Conservation (phyloP, 1,140 invertebrate genomes). For the Drosophila malerkotliana region DNA sequence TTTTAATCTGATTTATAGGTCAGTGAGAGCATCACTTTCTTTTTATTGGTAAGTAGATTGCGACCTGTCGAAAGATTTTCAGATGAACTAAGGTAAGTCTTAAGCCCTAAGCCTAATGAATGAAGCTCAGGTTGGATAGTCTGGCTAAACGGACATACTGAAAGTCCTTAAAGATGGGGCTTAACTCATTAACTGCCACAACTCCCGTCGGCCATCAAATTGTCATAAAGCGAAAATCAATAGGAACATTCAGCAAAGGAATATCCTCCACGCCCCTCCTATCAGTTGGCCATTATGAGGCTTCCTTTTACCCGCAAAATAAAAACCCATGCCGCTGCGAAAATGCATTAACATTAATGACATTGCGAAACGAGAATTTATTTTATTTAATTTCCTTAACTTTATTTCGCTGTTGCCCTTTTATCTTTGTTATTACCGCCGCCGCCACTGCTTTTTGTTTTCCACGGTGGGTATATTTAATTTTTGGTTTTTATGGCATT, state of each 20-base stretch:
- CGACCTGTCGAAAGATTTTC: background rate
- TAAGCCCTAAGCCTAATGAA: slow-evolving; percentile 12
- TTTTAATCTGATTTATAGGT: slow-evolving; percentile 64
- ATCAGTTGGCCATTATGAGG: slow-evolving; percentile 33
- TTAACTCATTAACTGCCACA: slow-evolving; percentile 45
- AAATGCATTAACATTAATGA: slow-evolving; percentile 75
- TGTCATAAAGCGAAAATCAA: slow-evolving; percentile 71
- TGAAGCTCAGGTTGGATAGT: slow-evolving; percentile 6
- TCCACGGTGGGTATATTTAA: slow-evolving; percentile 61
- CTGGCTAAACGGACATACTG: slow-evolving; percentile 7
- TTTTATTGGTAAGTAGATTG: background rate
- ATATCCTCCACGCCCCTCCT: slow-evolving; percentile 18
- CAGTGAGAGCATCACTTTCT: slow-evolving; percentile 38
- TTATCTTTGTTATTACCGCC: slow-evolving; percentile 39
- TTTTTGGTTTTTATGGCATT: slow-evolving; percentile 69
- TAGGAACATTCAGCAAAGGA: slow-evolving; percentile 50
- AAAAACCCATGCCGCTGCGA: slow-evolving; percentile 7
- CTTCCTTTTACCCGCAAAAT: slow-evolving; percentile 17
- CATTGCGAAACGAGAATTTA: slow-evolving; percentile 72
- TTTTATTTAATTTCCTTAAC: slow-evolving; percentile 75
- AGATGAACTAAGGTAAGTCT: background rate
- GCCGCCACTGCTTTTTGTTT: slow-evolving; percentile 28
- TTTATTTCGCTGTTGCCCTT: slow-evolving; percentile 48
- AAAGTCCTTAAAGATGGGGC: slow-evolving; percentile 11
- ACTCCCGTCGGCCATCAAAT: slow-evolving; percentile 53